These are phyloP conservation scores for Amazona guildingii DNA, from an alignment of 2,113 vertebrate species.

Conservation along the genomic window DNA sequence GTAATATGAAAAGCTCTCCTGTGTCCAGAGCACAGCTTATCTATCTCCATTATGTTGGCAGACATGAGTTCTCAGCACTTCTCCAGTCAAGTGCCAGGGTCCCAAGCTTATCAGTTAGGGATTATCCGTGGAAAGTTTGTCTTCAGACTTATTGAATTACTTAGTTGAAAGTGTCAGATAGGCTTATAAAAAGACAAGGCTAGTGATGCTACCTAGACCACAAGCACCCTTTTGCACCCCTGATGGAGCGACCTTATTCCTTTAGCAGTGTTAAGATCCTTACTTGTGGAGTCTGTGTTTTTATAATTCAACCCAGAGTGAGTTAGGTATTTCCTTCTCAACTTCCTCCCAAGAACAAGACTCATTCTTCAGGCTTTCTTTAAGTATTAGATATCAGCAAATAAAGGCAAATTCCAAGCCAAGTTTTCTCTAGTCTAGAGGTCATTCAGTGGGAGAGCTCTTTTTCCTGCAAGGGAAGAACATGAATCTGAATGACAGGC, in stretches of 20 bases:
- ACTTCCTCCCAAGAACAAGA: neutral
- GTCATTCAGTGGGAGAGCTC: neutral
- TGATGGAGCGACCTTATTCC: neutral
- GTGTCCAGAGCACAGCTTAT: neutral
- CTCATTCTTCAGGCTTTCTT: neutral
- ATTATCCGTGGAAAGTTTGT: neutral
- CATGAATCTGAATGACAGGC: conserved; percentile 14
- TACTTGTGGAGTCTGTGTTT: neutral
- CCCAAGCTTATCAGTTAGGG: neutral
- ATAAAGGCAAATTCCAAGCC: neutral
- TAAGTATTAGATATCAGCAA: neutral
- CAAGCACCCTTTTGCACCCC: neutral
- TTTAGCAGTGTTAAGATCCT: neutral
- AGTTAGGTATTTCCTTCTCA: neutral
- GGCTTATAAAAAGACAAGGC: neutral
- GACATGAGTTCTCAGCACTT: neutral
- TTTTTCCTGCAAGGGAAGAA: neutral
- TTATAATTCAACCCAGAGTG: neutral
- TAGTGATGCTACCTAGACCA: neutral
- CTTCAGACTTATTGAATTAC: neutral
- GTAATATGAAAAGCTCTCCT: neutral
- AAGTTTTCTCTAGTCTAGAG: neutral
- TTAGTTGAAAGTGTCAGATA: neutral
- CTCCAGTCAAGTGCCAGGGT: neutral
- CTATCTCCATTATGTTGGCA: neutral